Evolutionary conservation across 2,797 vertebrate species (phyloP), one percentile per base, ranked within the genome.

Genomic region (Podarcis siculus): DNA sequence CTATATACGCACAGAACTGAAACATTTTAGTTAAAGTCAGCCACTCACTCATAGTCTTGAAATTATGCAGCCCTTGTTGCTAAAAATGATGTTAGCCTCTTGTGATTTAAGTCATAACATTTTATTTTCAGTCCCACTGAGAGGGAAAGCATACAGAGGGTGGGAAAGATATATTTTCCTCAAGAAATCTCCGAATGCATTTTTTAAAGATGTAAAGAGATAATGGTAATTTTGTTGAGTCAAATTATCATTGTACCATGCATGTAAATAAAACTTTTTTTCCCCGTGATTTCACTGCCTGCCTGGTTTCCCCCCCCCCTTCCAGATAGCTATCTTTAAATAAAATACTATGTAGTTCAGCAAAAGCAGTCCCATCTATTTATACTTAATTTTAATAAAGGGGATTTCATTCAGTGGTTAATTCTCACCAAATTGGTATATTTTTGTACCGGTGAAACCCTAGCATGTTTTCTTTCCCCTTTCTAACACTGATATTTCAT

Each of bases 11-110:
- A 97, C 96, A 97, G 98, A 98, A 98, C 98, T 97, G 97, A 98
- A 98, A 98, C 98, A 98, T 99, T 98, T 99, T 98, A 98, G 98
- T 98, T 98, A 98, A 98, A 98, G 98, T 99, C 97, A 98, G 98
- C 97, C 97, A 97, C 97, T 98, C 98, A 97, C 97, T 98, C 98
- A 98, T 96, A 97, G 98, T 98, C 96, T 97, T 97, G 97, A 97
- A 98, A 98, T 97, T 97, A 97, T 97, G 97, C 97, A 97, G 97
- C 96, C 97, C 97, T 98, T 98, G 97, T 98, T 98, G 97, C 97
- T 97, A 98, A 98, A 98, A 98, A 98, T 98, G 97, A 98, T 98
- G 97, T 97, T 98, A 98, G 98, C 97, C 98, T 98, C 98, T 97
- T 98, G 98, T 98, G 98, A 98, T 99, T 98, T 98, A 99, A 98